A percentile compares a stretch with the other conserved stretches of the same genome.
Evolutionary conservation across 2,888 invertebrate species (phyloP).

Genomic region (Tuberolachnus salignus): DNA sequence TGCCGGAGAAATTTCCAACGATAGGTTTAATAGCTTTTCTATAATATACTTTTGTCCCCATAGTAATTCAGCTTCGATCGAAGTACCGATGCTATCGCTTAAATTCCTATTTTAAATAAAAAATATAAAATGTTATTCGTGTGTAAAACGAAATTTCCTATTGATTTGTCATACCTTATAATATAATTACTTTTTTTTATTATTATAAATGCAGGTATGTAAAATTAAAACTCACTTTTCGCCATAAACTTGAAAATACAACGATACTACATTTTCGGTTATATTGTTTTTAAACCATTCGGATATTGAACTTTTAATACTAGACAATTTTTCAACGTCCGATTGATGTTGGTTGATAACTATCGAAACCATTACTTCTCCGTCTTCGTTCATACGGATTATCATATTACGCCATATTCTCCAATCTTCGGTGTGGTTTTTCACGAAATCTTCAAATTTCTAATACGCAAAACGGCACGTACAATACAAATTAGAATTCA

Average conservation of each 20-base stretch:
- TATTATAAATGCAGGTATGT: too few species aligned
- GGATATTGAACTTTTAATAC: conserved; percentile 61
- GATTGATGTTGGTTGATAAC: conserved; percentile 63
- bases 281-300: conserved; percentile 62
- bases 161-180: too few species aligned
- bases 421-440: conserved; percentile 58
- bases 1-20: conserved; percentile 59
- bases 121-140: neutral
- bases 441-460: conserved; percentile 58
- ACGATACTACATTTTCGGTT: conserved; percentile 62
- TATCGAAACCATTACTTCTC: conserved; percentile 65
- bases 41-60: conserved; percentile 59
- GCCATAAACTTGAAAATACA: conserved; percentile 64
- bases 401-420: conserved; percentile 68
- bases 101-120: conserved; percentile 38
- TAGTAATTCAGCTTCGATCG: conserved; percentile 58
- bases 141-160: too few species aligned
- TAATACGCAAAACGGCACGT: conserved; percentile 8
- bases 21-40: conserved; percentile 58
- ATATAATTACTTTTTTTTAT: too few species aligned
- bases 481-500: neutral
- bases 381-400: conserved; percentile 65
- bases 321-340: conserved; percentile 61
- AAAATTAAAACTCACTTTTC: conserved; percentile 61
- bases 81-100: conserved; percentile 56